These are phyloP conservation scores for Dendronephthya gigantea DNA, from an alignment of 64 coral and sea anemone genomes.

Conservation along the genomic window DNA sequence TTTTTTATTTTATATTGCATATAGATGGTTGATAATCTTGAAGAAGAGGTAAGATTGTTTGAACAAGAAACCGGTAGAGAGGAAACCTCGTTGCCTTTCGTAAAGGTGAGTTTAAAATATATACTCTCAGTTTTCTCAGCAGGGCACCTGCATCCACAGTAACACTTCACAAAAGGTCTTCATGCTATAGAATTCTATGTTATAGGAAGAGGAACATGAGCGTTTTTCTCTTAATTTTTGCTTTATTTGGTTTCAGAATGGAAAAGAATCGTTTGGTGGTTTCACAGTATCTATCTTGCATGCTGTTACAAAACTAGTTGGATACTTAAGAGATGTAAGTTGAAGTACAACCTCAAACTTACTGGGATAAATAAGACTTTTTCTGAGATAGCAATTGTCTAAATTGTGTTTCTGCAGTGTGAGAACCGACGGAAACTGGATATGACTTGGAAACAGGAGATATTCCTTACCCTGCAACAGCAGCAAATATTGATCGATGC, in stretches of 20 bases:
- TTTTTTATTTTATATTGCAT: background rate
- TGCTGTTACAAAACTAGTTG: background rate
- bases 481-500: background rate
- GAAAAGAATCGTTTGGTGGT: background rate
- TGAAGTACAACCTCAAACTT: background rate
- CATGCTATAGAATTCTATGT: no score
- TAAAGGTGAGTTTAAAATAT: background rate
- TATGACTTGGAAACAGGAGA: background rate
- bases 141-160: no score
- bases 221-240: no score
- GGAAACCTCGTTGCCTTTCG: background rate
- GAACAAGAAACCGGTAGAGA: background rate
- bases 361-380: no score
- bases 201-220: no score
- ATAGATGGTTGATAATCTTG: background rate
- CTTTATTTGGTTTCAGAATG: background rate
- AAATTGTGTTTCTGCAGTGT: background rate
- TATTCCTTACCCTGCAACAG: background rate
- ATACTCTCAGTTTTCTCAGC: background rate
- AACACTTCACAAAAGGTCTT: no score
- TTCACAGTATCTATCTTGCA: background rate
- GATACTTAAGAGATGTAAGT: background rate
- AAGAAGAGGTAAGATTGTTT: background rate
- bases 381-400: no score
- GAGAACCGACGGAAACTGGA: background rate